A percentile compares a stretch with the other conserved stretches of the same genome.
Evolutionary conservation across 2,888 invertebrate genomes (phyloP).

Genomic region (Caenorhabditis sulstoni): DNA sequence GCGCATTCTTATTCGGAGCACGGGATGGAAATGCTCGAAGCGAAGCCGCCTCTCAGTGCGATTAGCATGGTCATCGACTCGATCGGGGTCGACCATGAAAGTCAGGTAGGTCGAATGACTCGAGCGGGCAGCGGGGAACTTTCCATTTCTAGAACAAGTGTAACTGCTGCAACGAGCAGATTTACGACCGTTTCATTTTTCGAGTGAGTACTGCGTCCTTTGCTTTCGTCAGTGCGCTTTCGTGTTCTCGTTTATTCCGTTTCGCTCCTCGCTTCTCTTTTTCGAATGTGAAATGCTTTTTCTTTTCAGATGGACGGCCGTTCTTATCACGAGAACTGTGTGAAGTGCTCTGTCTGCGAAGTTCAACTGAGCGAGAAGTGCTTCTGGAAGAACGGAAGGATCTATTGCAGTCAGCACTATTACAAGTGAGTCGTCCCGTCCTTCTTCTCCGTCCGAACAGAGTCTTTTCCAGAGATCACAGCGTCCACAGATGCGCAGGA

Average conservation of each 20-base stretch:
- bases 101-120: conserved; percentile 58
- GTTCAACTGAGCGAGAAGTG: conserved; percentile 95
- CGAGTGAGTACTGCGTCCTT: conserved; percentile 56
- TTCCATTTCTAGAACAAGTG: conserved; percentile 59
- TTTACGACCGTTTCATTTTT: conserved; percentile 52
- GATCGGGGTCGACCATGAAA: conserved; percentile 68
- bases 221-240: conserved; percentile 13
- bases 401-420: conserved; percentile 97
- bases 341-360: conserved; percentile 95
- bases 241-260: neutral
- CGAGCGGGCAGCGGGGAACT: too few species aligned
- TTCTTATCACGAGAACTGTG: conserved; percentile 95
- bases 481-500: conserved; percentile 74
- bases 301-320: conserved; percentile 61
- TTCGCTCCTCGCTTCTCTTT: neutral
- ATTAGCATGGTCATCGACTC: conserved; percentile 74
- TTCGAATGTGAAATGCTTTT: neutral
- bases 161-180: conserved; percentile 54
- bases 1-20: conserved; percentile 27
- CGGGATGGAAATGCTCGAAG: conserved; percentile 50
- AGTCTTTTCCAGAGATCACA: conserved; percentile 68
- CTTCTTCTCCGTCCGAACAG: too few species aligned
- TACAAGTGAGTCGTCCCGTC: conserved; percentile 94
- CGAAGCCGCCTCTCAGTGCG: conserved; percentile 67
- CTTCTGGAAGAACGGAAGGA: conserved; percentile 95